These are phyloP conservation scores for Aethes cnicana DNA, from an alignment of 2,888 invertebrate genomes.

Conservation along the genomic window DNA sequence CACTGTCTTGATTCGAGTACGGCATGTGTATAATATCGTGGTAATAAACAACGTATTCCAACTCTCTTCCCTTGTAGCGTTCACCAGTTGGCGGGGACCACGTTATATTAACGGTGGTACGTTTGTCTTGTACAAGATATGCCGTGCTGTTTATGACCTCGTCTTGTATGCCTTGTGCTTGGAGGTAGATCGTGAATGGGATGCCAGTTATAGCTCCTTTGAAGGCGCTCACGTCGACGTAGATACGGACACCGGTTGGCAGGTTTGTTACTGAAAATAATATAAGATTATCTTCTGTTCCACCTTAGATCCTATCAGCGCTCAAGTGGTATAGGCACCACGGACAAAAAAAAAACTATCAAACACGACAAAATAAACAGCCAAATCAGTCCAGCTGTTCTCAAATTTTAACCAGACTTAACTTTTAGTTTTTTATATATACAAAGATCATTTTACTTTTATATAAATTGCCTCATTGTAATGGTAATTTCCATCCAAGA, in stretches of 20 bases:
- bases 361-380: too few relatives aligned
- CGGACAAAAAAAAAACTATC: too few relatives aligned
- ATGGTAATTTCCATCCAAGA: too few relatives aligned
- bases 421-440: too few relatives aligned
- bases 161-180: slow-evolving; percentile 74
- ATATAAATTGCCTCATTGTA: too few relatives aligned
- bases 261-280: slow-evolving; percentile 78
- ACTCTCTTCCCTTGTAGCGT: slow-evolving; percentile 64
- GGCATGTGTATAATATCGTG: slow-evolving; percentile 68
- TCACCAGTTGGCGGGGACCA: slow-evolving; percentile 85
- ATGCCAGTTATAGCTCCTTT: slow-evolving; percentile 82
- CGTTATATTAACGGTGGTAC: slow-evolving; percentile 84
- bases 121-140: slow-evolving; percentile 74
- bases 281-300: too few relatives aligned
- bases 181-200: slow-evolving; percentile 66
- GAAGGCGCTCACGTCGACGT: slow-evolving; percentile 84
- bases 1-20: slow-evolving; percentile 80
- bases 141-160: slow-evolving; percentile 78
- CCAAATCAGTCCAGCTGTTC: too few relatives aligned
- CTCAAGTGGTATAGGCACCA: too few relatives aligned
- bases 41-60: slow-evolving; percentile 88
- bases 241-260: slow-evolving; percentile 74
- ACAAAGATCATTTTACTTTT: too few relatives aligned
- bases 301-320: too few relatives aligned
- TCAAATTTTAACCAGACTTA: too few relatives aligned